phyloP scores from a whole-genome alignment of 2,113 vertebrate genomes.

The Kryptolebias marmoratus region DNA sequence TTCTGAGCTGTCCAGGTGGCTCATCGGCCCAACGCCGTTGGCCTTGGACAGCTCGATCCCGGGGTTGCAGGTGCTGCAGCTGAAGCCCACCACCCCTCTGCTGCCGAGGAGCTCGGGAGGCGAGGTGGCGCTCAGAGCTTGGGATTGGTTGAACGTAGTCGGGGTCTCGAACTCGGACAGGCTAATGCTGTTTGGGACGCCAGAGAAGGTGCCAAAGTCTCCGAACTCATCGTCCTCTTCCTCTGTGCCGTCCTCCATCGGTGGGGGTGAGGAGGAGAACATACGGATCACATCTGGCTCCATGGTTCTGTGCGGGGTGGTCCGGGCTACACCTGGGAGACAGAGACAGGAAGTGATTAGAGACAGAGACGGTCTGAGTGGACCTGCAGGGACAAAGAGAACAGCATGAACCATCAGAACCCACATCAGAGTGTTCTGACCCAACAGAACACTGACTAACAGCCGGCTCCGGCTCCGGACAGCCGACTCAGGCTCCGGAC shows the following conservation, averaged over 20 bases:
- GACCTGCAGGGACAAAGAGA: background rate
- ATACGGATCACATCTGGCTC: slow-evolving; percentile 96
- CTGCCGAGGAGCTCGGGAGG: slow-evolving; percentile 82
- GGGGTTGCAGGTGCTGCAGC: slow-evolving; percentile 76
- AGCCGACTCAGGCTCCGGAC: too few species aligned
- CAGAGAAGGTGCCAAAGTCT: slow-evolving; percentile 92
- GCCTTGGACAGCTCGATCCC: slow-evolving; percentile 73
- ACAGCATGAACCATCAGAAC: background rate
- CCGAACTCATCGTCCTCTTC: slow-evolving; percentile 95
- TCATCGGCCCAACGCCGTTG: slow-evolving; percentile 76
- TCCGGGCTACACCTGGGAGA: slow-evolving; percentile 80
- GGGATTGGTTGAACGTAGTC: slow-evolving; percentile 79
- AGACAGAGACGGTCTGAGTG: background rate
- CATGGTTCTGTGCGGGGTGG: slow-evolving; percentile 81
- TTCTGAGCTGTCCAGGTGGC: slow-evolving; percentile 75
- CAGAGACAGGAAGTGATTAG: background rate
- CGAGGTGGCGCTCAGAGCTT: slow-evolving; percentile 74
- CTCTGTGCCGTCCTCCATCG: slow-evolving; percentile 90
- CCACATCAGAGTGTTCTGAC: background rate
- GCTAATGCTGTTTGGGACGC: slow-evolving; percentile 86
- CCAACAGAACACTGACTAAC: background rate
- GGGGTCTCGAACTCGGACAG: slow-evolving; percentile 91
- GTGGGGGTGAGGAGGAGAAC: slow-evolving; percentile 97
- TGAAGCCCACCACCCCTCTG: slow-evolving; percentile 74
- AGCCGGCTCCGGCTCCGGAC: too few species aligned